Evolutionary conservation across 2,797 vertebrate species (phyloP).

Genomic region (Malurus leucopterus): DNA sequence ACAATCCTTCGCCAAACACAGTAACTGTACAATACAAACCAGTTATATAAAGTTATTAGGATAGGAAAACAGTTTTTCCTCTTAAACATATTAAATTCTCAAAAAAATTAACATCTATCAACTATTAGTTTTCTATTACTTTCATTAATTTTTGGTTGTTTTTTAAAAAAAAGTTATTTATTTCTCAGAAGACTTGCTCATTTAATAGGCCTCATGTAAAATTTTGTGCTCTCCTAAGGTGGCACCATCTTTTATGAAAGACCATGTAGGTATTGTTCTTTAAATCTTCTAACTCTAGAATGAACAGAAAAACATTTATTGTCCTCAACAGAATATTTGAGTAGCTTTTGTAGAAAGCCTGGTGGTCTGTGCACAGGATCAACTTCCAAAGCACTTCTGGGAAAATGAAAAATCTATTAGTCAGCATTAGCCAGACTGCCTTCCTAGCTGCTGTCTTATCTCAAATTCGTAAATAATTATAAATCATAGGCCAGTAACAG

Average conservation of each 20-base stretch:
- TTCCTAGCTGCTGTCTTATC: background rate
- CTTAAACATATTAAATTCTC: background rate
- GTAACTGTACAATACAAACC: background rate
- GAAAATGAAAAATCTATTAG: background rate
- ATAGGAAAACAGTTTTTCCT: background rate
- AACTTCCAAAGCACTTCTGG: background rate
- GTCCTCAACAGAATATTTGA: background rate
- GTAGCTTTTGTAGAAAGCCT: background rate
- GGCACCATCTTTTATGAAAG: background rate
- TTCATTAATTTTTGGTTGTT: background rate
- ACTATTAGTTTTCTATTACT: background rate
- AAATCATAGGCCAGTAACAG: background rate
- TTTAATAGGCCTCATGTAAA: background rate
- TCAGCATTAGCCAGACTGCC: background rate
- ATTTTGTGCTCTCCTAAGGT: background rate
- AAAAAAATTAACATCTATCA: background rate
- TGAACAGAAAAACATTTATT: background rate
- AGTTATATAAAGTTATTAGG: background rate
- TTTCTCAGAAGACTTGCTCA: background rate
- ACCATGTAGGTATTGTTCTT: background rate
- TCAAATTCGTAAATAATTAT: background rate
- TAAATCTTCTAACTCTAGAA: background rate
- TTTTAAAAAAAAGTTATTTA: background rate
- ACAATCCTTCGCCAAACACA: background rate
- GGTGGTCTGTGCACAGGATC: background rate